These are phyloP conservation scores for Standfussiana lucernea DNA, from an alignment of 2,888 invertebrate species.

Conservation along the genomic window DNA sequence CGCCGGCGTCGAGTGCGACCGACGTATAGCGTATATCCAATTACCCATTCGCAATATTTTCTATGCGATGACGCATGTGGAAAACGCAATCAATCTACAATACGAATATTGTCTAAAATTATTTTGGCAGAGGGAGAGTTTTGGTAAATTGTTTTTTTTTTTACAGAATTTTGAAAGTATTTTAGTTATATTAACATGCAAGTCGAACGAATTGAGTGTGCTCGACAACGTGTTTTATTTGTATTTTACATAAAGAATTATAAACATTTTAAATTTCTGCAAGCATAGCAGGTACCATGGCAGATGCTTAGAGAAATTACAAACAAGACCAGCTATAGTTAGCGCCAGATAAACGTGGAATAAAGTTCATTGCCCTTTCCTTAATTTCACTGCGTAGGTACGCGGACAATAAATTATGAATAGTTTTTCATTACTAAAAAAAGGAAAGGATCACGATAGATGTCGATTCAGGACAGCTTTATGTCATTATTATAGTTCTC, in stretches of 20 bases:
- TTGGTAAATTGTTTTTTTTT: conserved; percentile 22
- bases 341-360: no score
- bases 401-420: no score
- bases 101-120: conserved; percentile 69
- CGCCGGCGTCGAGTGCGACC: conserved; percentile 82
- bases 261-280: background rate
- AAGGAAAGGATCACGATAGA: no score
- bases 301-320: background rate
- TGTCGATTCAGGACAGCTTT: no score
- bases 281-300: background rate
- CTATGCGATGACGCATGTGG: conserved; percentile 85
- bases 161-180: background rate
- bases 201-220: background rate
- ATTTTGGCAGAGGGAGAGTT: conserved; percentile 49
- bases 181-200: background rate
- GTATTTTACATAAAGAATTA: background rate
- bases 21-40: conserved; percentile 86
- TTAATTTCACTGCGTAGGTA: no score
- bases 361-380: no score
- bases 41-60: conserved; percentile 89
- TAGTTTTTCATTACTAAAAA: no score
- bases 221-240: background rate
- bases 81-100: conserved; percentile 86
- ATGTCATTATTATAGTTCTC: no score
- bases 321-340: background rate